Evolutionary conservation across 1,140 invertebrate genomes (phyloP), one percentile per base, ranked within the genome.

Genomic region (Drosophila baimaii): DNA sequence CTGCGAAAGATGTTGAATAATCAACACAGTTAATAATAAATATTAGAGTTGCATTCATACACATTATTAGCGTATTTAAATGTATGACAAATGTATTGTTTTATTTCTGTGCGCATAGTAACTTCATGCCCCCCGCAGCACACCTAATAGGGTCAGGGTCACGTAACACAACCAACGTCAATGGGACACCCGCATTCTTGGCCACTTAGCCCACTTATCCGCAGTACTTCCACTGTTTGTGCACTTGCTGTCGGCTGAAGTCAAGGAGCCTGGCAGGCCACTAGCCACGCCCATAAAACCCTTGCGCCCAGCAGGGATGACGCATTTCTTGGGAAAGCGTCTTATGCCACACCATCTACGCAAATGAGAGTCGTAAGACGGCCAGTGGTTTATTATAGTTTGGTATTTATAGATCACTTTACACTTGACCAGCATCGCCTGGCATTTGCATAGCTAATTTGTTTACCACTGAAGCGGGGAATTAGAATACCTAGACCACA

Each of bases 371-470:
- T 49, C 72, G 33, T 49, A 51, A 41, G 58, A 64, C 41, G 33
- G 17, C 17, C 12, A 41, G 25, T 21, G 15, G 15, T 25, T 62
- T 47, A 33, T 49, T 63, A 17, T 64, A 64, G 35, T 66, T 55
- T 6, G 23, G 43, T 77, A 77, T 77, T 77, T 77, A 65, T 89
- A 71, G 69, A 83, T 58, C 29, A 58, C 58, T 71, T 75, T 66
- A 57, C 49, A 49, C 37, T 64, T 58, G 65, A 70, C 65, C 65
- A 71, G 68, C 51, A 56, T 76, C 64, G 72, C 54, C 66, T 72
- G 51, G 23, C 49, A 79, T 80, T 88, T 83, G 77, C 84, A 81
- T 75, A 56, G 69, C 41, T 81, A 84, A 88, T 88, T 78, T 88
- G 73, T 81, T 88, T 89, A 78, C 71, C 52, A 10, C 19, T 37